These are phyloP conservation scores for Phyllotreta cruciferae DNA, from an alignment of 2,888 invertebrate genomes.

Conservation along the genomic window DNA sequence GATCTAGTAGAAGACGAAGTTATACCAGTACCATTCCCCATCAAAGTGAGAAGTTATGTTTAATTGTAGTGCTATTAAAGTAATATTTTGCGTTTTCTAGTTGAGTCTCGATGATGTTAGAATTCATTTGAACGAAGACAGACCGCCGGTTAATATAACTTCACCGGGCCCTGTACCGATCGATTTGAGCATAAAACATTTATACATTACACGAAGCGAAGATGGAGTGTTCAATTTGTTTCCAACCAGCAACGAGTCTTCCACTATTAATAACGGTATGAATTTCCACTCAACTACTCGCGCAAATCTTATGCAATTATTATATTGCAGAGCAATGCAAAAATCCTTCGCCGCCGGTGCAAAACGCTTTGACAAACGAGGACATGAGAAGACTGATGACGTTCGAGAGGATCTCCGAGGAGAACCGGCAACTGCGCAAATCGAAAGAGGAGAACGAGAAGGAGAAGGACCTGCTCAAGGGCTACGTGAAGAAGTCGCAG, in stretches of 20 bases:
- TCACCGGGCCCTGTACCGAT: conserved; percentile 84
- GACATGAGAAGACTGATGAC: conserved; percentile 67
- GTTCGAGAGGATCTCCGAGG: conserved; percentile 67
- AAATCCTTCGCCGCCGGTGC: neutral
- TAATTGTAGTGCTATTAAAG: neutral
- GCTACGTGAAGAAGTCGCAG: conserved; percentile 72
- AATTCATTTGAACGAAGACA: conserved; percentile 81
- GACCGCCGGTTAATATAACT: conserved; percentile 79
- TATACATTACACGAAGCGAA: conserved; percentile 74
- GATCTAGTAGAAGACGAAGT: conserved; percentile 91
- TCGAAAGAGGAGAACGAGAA: conserved; percentile 69
- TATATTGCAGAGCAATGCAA: too few relatives aligned
- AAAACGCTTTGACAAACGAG: conserved; percentile 72
- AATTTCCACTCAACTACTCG: too few relatives aligned
- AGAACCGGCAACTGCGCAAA: conserved; percentile 63
- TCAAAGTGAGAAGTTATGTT: conserved; percentile 68
- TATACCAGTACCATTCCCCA: conserved; percentile 78
- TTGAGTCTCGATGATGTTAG: conserved; percentile 77
- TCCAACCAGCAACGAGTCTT: conserved; percentile 57
- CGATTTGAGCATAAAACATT: conserved; percentile 74
- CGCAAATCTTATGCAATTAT: too few relatives aligned
- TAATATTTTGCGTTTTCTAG: conserved; percentile 59
- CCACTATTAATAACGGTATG: conserved; percentile 10
- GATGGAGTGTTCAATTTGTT: conserved; percentile 75
- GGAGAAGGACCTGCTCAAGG: conserved; percentile 68